Evolutionary conservation across 2,113 vertebrate genomes (phyloP), one percentile per base, ranked within the genome.

Genomic region (Strix aluco): DNA sequence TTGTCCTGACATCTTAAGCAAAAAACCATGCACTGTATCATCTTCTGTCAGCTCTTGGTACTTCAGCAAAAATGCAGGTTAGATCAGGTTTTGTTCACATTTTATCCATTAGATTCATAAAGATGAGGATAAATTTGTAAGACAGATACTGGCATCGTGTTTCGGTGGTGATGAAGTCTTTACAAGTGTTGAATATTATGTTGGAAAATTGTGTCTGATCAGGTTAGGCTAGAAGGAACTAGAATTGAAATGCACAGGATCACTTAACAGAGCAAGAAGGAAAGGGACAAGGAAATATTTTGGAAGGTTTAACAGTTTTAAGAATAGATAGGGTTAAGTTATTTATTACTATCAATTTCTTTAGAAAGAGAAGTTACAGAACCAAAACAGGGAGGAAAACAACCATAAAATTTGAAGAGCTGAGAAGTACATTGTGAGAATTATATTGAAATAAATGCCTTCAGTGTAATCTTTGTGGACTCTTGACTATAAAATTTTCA

Each of bases 1-100:
- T 70, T 65, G 36, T 70, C 20, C 25, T 34, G 38, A 44, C 10
- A 29, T 54, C 23, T 74, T 55, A 72, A 63, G 32, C 12, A 80
- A 77, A 66, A 58, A 29, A 22, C 10, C 27, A 22, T 12, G 7
- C 25, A 20, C 16, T 0, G 0, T 59, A 12, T 66, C 6, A 19
- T 71, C 59, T 72, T 59, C 55, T 71, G 18, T 30, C 65, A 87
- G 5, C 17, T 55, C 47, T 84, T 74, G 5, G 9, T 61, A n/a
- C 8, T 83, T 90, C 38, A 67, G 22, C 29, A 79, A 72, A 82
- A 27, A 29, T 21, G 3, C 23, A 36, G 74, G 30, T 74, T 84
- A 57, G 19, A 58, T 58, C 15, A 87, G 10, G 13, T 57, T 82
- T 87, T 82, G 9, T 42, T 90, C 44, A 55, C 22, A 5, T 71